These are phyloP conservation scores for Pristionchus arcanus DNA, from an alignment of 2,888 invertebrate genomes.

Conservation along the genomic window DNA sequence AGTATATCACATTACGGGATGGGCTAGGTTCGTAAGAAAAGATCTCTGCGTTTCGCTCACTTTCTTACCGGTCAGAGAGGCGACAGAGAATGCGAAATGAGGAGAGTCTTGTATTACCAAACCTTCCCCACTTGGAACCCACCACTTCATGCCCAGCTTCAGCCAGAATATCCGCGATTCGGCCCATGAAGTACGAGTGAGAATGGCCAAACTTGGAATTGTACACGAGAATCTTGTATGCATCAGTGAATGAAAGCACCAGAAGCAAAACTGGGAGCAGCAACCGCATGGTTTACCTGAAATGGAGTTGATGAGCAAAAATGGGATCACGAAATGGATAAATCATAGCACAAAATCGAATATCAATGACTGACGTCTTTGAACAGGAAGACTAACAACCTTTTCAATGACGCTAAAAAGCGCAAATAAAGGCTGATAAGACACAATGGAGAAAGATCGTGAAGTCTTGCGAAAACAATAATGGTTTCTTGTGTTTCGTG, in stretches of 20 bases:
- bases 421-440: not conserved
- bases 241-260: not conserved
- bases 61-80: no score
- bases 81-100: no score
- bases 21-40: no score
- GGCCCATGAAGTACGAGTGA: slow-evolving; percentile 27
- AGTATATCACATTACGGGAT: no score
- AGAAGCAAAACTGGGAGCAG: not conserved
- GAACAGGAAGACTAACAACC: not conserved
- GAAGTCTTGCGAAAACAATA: not conserved
- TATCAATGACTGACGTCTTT: no score
- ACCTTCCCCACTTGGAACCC: not conserved
- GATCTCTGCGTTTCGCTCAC: no score
- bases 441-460: not conserved
- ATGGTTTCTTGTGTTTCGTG: no score
- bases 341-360: no score
- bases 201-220: slow-evolving; percentile 35
- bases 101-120: no score
- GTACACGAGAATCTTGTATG: slow-evolving; percentile 40
- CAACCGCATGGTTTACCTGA: slow-evolving; percentile 2
- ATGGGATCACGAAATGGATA: not conserved
- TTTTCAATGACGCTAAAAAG: not conserved
- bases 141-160: slow-evolving; percentile 38
- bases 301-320: not conserved
- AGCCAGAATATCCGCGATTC: slow-evolving; percentile 27